Conservation (phyloP, 2,888 invertebrate genomes). For the Darwinula stevensoni region DNA sequence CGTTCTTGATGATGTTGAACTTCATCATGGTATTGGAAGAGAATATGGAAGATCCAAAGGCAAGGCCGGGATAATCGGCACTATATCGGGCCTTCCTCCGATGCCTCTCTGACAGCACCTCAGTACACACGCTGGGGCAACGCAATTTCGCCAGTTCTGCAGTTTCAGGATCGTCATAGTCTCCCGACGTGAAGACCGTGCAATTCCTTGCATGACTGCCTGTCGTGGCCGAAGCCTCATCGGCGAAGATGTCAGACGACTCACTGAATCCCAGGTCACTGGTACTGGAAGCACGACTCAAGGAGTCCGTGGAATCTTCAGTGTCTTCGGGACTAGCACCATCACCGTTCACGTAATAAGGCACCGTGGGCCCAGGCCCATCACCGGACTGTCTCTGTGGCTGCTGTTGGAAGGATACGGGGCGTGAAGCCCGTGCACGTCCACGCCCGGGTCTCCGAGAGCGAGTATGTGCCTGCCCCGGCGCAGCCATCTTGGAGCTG, state of each 20-base stretch:
- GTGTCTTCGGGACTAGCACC: no score
- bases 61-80: conserved; percentile 70
- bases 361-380: no score
- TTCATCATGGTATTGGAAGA: conserved; percentile 94
- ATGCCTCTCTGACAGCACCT: conserved; percentile 40
- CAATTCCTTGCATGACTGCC: neutral
- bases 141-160: conserved; percentile 42
- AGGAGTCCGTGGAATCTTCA: neutral
- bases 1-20: conserved; percentile 83
- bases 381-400: no score
- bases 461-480: no score
- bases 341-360: no score
- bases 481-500: no score
- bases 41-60: conserved; percentile 69
- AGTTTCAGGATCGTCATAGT: conserved; percentile 19
- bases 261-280: neutral
- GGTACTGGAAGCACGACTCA: neutral
- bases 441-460: no score
- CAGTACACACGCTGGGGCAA: conserved; percentile 64
- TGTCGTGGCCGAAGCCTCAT: no score
- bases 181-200: neutral
- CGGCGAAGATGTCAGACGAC: neutral
- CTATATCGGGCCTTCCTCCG: conserved; percentile 38
- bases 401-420: no score
- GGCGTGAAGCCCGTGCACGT: no score